Evolutionary conservation across 2,797 vertebrate genomes (phyloP).

Genomic region (Decapterus maruadsi): DNA sequence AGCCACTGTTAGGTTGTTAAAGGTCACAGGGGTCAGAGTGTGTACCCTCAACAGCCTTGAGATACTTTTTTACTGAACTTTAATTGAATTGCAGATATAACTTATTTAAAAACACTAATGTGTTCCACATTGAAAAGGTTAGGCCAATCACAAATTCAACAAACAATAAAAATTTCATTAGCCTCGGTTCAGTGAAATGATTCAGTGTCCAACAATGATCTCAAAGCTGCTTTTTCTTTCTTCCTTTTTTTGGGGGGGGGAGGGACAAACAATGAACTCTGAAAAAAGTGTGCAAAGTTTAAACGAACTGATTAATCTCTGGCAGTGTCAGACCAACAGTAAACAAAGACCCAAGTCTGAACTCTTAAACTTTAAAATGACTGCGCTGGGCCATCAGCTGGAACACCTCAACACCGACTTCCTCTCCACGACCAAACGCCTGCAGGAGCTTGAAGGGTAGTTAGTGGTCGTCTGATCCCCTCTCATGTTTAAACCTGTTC

Average conservation of each 20-base stretch:
- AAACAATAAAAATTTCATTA: conserved; percentile 1
- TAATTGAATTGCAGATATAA: not conserved
- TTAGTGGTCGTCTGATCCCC: conserved; percentile 37
- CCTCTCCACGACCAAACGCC: conserved; percentile 21
- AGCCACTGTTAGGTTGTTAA: not conserved
- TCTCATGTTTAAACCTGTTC: conserved; percentile 34
- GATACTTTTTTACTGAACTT: not conserved
- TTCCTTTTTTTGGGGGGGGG: too few species aligned
- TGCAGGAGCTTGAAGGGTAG: not conserved
- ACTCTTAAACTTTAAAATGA: not conserved
- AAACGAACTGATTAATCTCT: not conserved
- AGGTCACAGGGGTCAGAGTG: conserved; percentile 1
- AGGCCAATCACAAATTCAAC: not conserved
- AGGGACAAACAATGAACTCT: not conserved
- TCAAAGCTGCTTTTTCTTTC: conserved; percentile 1
- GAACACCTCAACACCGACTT: not conserved
- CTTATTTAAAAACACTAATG: not conserved
- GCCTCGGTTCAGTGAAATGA: conserved; percentile 29
- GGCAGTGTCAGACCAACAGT: not conserved
- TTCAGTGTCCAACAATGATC: conserved; percentile 15
- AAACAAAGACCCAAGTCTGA: not conserved
- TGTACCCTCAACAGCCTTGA: not conserved
- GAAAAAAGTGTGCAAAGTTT: not conserved
- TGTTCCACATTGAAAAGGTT: not conserved
- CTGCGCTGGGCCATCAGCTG: not conserved